A percentile compares a stretch with the other conserved stretches of the same genome.
phyloP scores from a whole-genome alignment of 2,113 vertebrate genomes.

The Camelus bactrianus region DNA sequence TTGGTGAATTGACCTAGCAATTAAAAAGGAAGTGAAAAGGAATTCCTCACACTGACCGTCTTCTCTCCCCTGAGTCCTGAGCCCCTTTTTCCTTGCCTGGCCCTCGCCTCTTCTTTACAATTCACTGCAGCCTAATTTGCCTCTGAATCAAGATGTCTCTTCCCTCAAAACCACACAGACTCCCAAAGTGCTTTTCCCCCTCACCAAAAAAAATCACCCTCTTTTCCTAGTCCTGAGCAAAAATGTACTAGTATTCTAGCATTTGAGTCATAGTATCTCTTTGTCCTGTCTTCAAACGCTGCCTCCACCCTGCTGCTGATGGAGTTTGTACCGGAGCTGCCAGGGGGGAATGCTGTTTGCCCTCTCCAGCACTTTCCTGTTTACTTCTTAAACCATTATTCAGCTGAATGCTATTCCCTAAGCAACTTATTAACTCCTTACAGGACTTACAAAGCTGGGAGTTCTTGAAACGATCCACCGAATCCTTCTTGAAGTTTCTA shows the following conservation, averaged over 20 bases:
- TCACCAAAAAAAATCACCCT: neutral
- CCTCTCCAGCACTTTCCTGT: neutral
- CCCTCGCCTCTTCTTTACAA: neutral
- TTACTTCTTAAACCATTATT: neutral
- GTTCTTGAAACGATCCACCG: neutral
- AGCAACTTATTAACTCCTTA: neutral
- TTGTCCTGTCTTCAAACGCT: neutral
- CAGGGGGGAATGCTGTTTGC: neutral
- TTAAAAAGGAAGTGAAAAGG: neutral
- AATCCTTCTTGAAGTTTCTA: neutral
- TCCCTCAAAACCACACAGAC: neutral
- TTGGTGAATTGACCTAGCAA: neutral
- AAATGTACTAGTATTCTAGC: neutral
- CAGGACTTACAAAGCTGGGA: neutral
- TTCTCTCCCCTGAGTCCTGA: neutral
- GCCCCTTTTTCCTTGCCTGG: neutral
- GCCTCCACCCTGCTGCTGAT: neutral
- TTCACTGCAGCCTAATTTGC: neutral
- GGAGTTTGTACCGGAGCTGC: neutral
- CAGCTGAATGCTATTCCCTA: neutral
- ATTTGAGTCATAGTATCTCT: neutral
- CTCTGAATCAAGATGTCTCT: neutral
- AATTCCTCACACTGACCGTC: neutral
- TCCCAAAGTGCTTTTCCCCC: neutral
- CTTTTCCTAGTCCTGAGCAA: neutral